Evolutionary conservation across 2,888 invertebrate species (phyloP).

Genomic region (Alcis repandata): DNA sequence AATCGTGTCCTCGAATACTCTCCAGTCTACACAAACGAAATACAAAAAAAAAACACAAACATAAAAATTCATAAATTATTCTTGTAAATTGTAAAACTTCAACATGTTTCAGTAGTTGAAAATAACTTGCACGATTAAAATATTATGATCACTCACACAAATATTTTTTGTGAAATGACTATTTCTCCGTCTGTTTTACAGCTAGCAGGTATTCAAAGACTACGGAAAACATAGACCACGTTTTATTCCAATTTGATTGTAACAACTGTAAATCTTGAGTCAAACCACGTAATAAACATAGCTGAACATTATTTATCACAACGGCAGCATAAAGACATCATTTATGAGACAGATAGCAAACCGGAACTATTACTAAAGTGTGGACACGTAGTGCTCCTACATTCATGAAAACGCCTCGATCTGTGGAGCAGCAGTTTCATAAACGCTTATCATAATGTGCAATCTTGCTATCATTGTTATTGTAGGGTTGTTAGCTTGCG

Average conservation of each 20-base stretch:
- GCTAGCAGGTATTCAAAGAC: too few species aligned
- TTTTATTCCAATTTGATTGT: too few species aligned
- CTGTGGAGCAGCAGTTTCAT: conserved; percentile 37
- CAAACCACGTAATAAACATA: too few species aligned
- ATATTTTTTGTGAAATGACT: too few species aligned
- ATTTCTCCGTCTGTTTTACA: too few species aligned
- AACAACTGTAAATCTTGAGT: too few species aligned
- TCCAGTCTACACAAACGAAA: conserved; percentile 27
- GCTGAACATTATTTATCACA: background rate
- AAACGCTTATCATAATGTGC: conserved; percentile 52
- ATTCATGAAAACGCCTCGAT: conserved; percentile 32
- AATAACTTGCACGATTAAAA: too few species aligned
- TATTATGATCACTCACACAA: too few species aligned
- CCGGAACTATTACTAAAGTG: conserved; percentile 36
- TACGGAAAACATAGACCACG: too few species aligned
- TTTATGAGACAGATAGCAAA: conserved; percentile 6
- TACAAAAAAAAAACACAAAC: too few species aligned
- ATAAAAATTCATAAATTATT: too few species aligned
- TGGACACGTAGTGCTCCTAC: conserved; percentile 32
- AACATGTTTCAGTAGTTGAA: background rate
- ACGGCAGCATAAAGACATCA: background rate
- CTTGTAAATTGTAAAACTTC: too few species aligned
- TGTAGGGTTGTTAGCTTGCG: conserved; percentile 16
- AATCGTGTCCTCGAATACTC: conserved; percentile 52
- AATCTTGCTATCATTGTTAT: conserved; percentile 64